Conservation (phyloP, 2,888 invertebrate genomes). For the Pheosia gnoma region DNA sequence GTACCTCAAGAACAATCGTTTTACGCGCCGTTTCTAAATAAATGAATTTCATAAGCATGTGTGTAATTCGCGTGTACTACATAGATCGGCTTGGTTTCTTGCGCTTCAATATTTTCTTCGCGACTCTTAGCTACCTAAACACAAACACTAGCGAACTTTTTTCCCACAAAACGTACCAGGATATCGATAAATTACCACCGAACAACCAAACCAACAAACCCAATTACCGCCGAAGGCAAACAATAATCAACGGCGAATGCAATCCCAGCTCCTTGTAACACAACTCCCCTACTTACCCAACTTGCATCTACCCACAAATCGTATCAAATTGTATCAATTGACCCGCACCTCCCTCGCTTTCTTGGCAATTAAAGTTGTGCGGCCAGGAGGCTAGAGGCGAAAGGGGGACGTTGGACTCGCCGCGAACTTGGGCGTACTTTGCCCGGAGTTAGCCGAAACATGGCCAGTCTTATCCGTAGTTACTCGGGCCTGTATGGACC, state of each 20-base stretch:
- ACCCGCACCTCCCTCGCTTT: conserved; percentile 52
- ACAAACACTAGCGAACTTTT: not conserved
- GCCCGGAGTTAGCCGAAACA: conserved; percentile 49
- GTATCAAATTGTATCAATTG: conserved; percentile 70
- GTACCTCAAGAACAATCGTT: no score
- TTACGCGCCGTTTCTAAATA: no score
- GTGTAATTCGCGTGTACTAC: no score
- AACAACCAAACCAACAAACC: conserved; percentile 16
- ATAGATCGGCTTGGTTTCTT: no score
- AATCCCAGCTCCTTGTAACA: conserved; percentile 48
- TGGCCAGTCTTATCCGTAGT: conserved; percentile 57
- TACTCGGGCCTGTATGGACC: conserved; percentile 38
- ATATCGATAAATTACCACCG: conserved; percentile 16
- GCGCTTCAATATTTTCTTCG: not conserved
- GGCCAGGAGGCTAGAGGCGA: conserved; percentile 45
- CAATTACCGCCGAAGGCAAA: conserved; percentile 26
- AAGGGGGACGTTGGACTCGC: conserved; percentile 32
- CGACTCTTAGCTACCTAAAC: no score
- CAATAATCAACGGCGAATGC: conserved; percentile 37
- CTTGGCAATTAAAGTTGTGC: conserved; percentile 72
- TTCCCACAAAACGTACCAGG: conserved; percentile 4
- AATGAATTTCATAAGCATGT: no score
- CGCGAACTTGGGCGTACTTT: conserved; percentile 50
- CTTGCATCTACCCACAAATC: conserved; percentile 52
- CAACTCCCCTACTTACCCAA: conserved; percentile 31